These are phyloP conservation scores for Odontesthes bonariensis DNA, from an alignment of 2,113 vertebrate genomes.

Conservation along the genomic window DNA sequence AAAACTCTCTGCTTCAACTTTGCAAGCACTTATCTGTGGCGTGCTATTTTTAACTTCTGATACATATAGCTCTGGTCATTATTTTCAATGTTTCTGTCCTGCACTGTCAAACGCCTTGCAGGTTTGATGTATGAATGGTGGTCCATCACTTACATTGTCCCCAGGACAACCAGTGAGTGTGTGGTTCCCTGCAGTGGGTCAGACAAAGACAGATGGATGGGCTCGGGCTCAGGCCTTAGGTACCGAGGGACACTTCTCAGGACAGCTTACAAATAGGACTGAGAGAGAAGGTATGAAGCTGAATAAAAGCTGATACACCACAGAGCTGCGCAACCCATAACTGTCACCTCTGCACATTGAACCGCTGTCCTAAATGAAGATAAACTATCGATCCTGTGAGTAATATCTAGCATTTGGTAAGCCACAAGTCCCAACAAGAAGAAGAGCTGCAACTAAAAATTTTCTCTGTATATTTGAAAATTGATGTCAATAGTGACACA, in stretches of 20 bases:
- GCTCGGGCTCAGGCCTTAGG: slow-evolving; percentile 73
- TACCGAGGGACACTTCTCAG: slow-evolving; percentile 80
- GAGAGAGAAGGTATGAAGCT: slow-evolving; percentile 77
- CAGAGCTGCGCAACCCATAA: slow-evolving; percentile 79
- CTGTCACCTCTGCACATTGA: slow-evolving; percentile 77
- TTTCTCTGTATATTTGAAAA: slow-evolving; percentile 62
- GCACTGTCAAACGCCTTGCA: slow-evolving; percentile 78
- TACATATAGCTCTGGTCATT: slow-evolving; percentile 84
- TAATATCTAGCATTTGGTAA: slow-evolving; percentile 70
- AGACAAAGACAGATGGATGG: slow-evolving; percentile 84
- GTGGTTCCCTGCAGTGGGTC: slow-evolving; percentile 76
- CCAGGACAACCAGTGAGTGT: slow-evolving; percentile 77
- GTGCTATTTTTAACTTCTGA: slow-evolving; percentile 81
- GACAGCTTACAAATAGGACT: slow-evolving; percentile 86
- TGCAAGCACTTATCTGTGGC: slow-evolving; percentile 56
- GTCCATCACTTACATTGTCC: slow-evolving; percentile 83
- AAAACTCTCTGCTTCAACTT: slow-evolving; percentile 63
- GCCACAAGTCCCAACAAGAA: slow-evolving; percentile 46
- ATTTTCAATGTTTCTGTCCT: slow-evolving; percentile 81
- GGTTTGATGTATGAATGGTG: slow-evolving; percentile 83
- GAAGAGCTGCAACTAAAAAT: slow-evolving; percentile 43
- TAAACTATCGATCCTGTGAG: slow-evolving; percentile 73
- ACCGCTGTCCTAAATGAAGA: slow-evolving; percentile 77
- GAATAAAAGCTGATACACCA: slow-evolving; percentile 82
- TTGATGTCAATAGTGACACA: slow-evolving; percentile 37